Evolutionary conservation across 2,888 invertebrate species (phyloP), one percentile per base, ranked within the genome.

Genomic region (Dione vanillae): DNA sequence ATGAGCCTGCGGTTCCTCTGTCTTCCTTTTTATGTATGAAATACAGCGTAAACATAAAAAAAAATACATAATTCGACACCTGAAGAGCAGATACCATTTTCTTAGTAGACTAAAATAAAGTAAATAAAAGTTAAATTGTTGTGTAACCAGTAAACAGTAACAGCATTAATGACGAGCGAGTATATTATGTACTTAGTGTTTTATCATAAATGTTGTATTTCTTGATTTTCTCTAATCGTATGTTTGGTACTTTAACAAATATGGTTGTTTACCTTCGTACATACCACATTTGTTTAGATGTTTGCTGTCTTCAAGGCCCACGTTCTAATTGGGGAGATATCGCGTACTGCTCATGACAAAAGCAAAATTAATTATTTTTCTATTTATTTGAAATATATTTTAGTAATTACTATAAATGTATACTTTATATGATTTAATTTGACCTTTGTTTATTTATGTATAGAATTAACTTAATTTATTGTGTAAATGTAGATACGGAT

Each of bases 221-320:
- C 37, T 27, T 27, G n/a, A 9, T 43, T 0, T 58, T 40, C n/a
- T 12, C 6, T 19, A 20, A 19, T 19, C 20, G 19, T 58, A 62
- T 35, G 11, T 49, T 35, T 27, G 7, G 5, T 27, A 51, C 8
- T 41, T 67, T 11, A 61, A 61, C 41, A 43, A 59, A 61, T 67
- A 51, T 51, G 51, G 51, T 61, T 52, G 47, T 59, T 67, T 61
- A 35, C 43, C 43, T n/a, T n/a, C n/a, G n/a, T 61, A 67, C 67
- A 61, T 61, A 52, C 58, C 11, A 62, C 62, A 56, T 45, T 62
- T 73, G 73, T 68, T 71, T 66, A 71, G 49, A 69, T 58, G 66
- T 72, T 72, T 67, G 64, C 45, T 73, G 65, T 41, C 51, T 66
- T 62, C n/a, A 56, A 65, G 45, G 73, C 6, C 71, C 40, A 58